A percentile compares a stretch with the other conserved stretches of the same genome.
These are phyloP conservation scores for Paratrypauchen microcephalus DNA, from an alignment of 2,797 vertebrate species.

Conservation along the genomic window DNA sequence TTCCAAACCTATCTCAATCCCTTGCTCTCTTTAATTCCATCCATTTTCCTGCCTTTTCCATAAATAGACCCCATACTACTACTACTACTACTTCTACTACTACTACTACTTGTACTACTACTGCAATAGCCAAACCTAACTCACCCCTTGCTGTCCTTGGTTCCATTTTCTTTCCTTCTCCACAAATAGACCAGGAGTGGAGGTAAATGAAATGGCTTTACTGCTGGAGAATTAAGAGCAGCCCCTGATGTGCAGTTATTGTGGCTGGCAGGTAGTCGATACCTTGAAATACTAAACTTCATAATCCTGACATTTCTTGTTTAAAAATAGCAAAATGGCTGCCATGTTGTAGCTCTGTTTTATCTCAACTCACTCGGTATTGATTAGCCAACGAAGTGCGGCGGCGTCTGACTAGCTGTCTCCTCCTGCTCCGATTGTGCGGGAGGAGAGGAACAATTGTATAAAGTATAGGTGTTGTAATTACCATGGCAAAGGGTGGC, in stretches of 20 bases:
- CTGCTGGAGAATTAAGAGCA: constrained; percentile 45
- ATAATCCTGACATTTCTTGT: constrained; percentile 34
- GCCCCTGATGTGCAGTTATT: constrained; percentile 55
- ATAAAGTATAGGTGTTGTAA: constrained; percentile 38
- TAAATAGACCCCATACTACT: background rate
- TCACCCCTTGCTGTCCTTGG: constrained; percentile 9
- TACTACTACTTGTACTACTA: background rate
- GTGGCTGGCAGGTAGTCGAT: constrained; percentile 52
- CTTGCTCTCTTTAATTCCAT: no score
- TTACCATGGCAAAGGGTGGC: constrained; percentile 36
- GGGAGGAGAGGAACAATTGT: constrained; percentile 13
- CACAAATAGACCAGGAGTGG: constrained; percentile 35
- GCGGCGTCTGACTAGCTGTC: background rate
- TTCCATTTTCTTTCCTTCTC: constrained; percentile 36
- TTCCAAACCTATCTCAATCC: constrained; percentile 19
- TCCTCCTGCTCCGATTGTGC: constrained; percentile 4
- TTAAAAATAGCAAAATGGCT: constrained; percentile 17
- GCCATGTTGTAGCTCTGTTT: constrained; percentile 9
- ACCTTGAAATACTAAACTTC: constrained; percentile 38
- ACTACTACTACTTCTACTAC: background rate
- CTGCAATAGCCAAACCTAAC: constrained; percentile 39
- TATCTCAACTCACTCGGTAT: constrained; percentile 32
- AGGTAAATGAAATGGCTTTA: constrained; percentile 53
- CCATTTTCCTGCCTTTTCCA: no score
- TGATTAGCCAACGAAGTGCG: constrained; percentile 22